Base-by-base conservation (phyloP, 2,113 vertebrate species). In the Phaethornis superciliosus region DNA sequence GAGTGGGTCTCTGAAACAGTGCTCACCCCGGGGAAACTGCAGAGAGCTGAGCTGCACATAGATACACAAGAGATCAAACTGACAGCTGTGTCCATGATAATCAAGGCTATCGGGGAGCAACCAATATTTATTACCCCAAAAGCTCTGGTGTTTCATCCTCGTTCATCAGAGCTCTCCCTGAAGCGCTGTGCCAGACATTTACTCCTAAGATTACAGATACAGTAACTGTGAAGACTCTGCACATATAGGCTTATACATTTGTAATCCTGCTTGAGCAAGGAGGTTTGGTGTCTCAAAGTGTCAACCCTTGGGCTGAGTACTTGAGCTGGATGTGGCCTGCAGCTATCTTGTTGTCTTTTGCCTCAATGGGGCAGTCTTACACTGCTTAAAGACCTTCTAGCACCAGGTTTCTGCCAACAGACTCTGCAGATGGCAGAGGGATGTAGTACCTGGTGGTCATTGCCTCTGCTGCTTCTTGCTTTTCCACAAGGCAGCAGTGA, bases 171-270 rank as follows among this genome's bases (percentile, higher is more conserved):
- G 26, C 21, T 74, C 35, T 74, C 7, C 22, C 46, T 67, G 52
- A 81, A 46, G 35, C 19, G 28, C n/a, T 67, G 24, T 27, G n/a
- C 46, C n/a, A 59, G 37, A 42, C 15, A 8, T 35, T 51, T 51
- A 35, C 46, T 72, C 23, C 46, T 67, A 28, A 60, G 28, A 20
- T 79, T 16, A 13, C 30, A 37, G 54, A 33, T 54, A 22, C 12
- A 59, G 37, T 28, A 54, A n/a, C 35, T 24, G 46, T 65, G 35
- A n/a, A 79, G 13, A 30, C 23, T 15, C 23, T 17, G 35, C 23
- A n/a, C 0, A 0, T 40, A 10, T 27, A 33, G 49, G 15, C 42
- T 80, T 55, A 49, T 8, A 12, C 27, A 44, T 10, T 10, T 46
- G 28, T 59, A 59, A n/a, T 90, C 37, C 51, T 85, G 35, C 52